Conservation (phyloP, 1,140 invertebrate genomes). For the Cephus cinctus region DNA sequence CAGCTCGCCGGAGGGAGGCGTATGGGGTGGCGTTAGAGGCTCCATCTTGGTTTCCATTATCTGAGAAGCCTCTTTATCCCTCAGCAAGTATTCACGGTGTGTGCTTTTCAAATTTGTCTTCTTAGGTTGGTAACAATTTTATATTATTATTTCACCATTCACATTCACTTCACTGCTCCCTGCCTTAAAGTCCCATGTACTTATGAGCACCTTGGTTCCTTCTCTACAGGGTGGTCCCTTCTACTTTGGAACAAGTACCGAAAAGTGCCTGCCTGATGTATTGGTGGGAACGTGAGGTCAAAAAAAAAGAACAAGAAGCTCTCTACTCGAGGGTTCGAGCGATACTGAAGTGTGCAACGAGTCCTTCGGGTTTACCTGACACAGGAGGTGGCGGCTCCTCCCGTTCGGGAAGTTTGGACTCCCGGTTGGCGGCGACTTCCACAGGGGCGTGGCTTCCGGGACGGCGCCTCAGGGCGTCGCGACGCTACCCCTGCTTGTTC, state of each 20-base stretch:
- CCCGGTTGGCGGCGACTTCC: constrained; percentile 47
- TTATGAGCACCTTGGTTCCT: too few relatives aligned
- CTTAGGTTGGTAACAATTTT: too few relatives aligned
- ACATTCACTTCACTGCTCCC: too few relatives aligned
- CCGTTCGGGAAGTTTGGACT: constrained; percentile 36
- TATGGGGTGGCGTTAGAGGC: constrained; percentile 68
- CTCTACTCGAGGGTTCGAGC: constrained; percentile 35
- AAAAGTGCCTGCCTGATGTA: too few relatives aligned
- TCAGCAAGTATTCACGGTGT: too few relatives aligned
- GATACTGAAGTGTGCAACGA: constrained; percentile 37
- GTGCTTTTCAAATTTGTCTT: too few relatives aligned
- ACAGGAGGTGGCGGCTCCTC: constrained; percentile 43
- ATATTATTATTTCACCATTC: too few relatives aligned
- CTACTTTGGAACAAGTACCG: too few relatives aligned
- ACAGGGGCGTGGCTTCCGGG: constrained; percentile 50
- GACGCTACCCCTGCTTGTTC: constrained; percentile 36
- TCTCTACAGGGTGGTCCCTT: too few relatives aligned
- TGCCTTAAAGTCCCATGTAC: too few relatives aligned
- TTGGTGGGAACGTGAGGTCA: constrained; percentile 16
- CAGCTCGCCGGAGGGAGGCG: constrained; percentile 61
- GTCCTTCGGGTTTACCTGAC: constrained; percentile 32
- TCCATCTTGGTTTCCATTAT: constrained; percentile 44
- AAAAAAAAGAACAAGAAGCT: constrained; percentile 36
- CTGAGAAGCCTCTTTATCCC: neutral
- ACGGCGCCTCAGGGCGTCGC: constrained; percentile 40